These are phyloP conservation scores for Melanaphis sacchari DNA, from an alignment of 1,140 invertebrate genomes.

Conservation along the genomic window DNA sequence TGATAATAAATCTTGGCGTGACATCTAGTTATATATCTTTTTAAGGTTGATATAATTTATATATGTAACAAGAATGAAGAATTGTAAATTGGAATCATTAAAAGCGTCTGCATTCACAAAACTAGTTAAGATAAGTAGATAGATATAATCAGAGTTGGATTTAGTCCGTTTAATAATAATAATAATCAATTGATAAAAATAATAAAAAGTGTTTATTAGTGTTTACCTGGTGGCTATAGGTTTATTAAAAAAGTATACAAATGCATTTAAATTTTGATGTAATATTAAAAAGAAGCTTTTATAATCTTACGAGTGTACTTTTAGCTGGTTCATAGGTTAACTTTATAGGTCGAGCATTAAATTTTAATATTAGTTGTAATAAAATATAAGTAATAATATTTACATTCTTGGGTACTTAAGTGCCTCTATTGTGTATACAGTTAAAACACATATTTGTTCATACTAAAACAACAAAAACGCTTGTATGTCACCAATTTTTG, in stretches of 20 bases:
- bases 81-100: not conserved
- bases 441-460: not conserved
- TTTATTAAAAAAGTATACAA: not conserved
- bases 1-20: not conserved
- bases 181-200: too few relatives aligned
- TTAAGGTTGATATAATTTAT: not conserved
- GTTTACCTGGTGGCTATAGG: too few relatives aligned
- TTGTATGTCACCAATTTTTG: not conserved
- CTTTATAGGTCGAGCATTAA: not conserved
- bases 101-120: not conserved
- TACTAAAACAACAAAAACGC: not conserved
- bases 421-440: not conserved
- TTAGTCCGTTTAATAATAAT: too few relatives aligned
- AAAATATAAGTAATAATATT: constrained; percentile 8
- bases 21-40: not conserved
- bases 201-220: too few relatives aligned
- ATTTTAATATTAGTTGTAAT: not conserved
- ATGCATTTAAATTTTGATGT: not conserved
- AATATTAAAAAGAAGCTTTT: not conserved
- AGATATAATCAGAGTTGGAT: too few relatives aligned
- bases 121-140: too few relatives aligned
- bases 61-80: not conserved
- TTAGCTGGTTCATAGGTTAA: not conserved
- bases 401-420: not conserved
- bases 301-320: not conserved